Evolutionary conservation across 2,888 invertebrate genomes (phyloP), one percentile per base, ranked within the genome.

Genomic region (Biston stratarius): DNA sequence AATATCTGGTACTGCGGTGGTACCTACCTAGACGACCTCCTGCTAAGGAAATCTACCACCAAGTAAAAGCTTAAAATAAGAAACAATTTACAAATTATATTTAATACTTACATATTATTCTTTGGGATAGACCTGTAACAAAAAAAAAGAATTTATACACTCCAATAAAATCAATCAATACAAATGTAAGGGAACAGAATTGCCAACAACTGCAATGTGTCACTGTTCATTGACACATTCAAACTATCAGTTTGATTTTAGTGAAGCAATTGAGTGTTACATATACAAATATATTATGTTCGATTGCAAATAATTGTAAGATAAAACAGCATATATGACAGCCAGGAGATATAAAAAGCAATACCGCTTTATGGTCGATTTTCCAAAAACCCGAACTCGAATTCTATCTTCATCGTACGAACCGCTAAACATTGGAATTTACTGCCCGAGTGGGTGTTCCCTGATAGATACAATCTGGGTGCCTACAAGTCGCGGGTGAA

Each of bases 61-160:
- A n/a, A n/a, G n/a, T 47, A 15, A 11, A 36, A 36, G 36, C 5
- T 36, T 36, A 36, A 36, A 7, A 36, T 40, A 40, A 9, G 8
- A 40, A 40, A 7, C 6, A 8, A 9, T 8, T 2, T 10, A 7
- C 9, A 9, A 3, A 3, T 8, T 6, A 9, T 6, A 3, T 14
- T 9, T 9, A 6, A 24, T 42, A 55, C 55, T 55, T 11, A 55
- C 55, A 55, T 55, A 15, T 42, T 2, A 24, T 55, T 15, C 42
- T 55, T 42, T 24, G 55, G 7, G 8, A 24, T 12, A 12, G 42
- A 6, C 42, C 42, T 55, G 42, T 12, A 55, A 55, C 33, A 55
- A 55, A 42, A 24, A 34, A 42, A 6, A 55, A 40, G 6, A 0
- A 1, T 12, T 11, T 36, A 3, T 8, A 55, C 14, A 6, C 36